Conservation (phyloP, 2,797 vertebrate genomes). For the Liasis olivaceus region DNA sequence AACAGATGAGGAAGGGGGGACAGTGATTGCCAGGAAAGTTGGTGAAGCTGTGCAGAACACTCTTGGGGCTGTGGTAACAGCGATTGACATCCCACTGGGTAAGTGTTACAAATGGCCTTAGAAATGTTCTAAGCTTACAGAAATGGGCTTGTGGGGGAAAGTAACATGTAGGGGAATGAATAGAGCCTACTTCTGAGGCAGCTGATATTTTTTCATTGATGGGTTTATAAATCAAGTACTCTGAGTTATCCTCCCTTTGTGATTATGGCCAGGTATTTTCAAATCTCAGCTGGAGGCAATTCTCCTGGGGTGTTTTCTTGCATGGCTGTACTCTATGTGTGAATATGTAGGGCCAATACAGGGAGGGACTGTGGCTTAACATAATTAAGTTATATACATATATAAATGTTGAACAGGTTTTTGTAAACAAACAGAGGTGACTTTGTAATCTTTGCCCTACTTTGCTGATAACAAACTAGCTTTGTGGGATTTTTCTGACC, state of each 20-base stretch:
- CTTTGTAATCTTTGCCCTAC: neutral
- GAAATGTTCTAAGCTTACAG: constrained; percentile 17
- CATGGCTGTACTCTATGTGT: neutral
- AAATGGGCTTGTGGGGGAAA: neutral
- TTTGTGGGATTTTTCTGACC: constrained; percentile 2
- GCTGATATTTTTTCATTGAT: neutral
- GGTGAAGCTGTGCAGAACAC: constrained; percentile 98
- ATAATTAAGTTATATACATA: neutral
- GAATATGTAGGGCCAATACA: neutral
- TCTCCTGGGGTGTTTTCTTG: neutral
- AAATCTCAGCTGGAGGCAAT: neutral
- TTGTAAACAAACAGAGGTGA: neutral
- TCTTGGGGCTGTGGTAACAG: constrained; percentile 92
- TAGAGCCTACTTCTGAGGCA: neutral
- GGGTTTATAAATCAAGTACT: neutral
- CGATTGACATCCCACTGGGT: constrained; percentile 98
- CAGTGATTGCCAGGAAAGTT: constrained; percentile 94
- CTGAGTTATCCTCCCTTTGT: neutral
- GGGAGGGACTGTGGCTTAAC: neutral
- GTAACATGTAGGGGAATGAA: neutral
- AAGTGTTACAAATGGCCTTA: constrained; percentile 58
- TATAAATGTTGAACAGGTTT: neutral
- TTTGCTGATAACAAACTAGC: neutral
- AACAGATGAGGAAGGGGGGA: constrained; percentile 92
- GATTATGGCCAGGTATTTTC: neutral